Base-by-base conservation (phyloP, 2,113 vertebrate species). In the Myiozetetes cayanensis region DNA sequence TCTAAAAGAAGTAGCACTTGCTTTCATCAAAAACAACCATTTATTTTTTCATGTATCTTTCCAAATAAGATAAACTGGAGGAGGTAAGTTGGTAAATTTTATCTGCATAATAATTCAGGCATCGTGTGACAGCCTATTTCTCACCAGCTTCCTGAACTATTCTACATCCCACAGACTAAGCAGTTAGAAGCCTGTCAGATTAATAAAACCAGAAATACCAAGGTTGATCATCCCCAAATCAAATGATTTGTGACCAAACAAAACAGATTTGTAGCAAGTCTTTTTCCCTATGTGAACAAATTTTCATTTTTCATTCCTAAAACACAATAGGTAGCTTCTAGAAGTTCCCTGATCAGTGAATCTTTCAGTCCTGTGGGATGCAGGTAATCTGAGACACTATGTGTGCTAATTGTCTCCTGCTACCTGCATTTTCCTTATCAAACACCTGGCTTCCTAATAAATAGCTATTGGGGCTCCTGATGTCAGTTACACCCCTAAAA, bases 1-100 rank as follows among this genome's bases (percentile, higher is more conserved):
- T 94, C 65, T 87, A 94, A 81, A 58, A 52, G 83, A 85, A 92
- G 49, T 21, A 79, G 87, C 59, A 93, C 70, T 82, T 74, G 66
- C 81, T 52, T 84, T 81, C 88, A 88, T 91, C 95, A 79, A 75
- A 81, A 70, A 43, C 52, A 72, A 39, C 55, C 73, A 87, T 94
- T 89, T 89, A 74, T 91, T 95, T 93, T 93, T 82, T 58, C 70
- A 35, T 82, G 65, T 12, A 35, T 89, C 89, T 87, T 81, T 62
- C 70, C 81, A 81, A 95, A 91, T 1, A 78, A 49, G 77, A 91
- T 91, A 91, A 94, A 74, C 73, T 56, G 67, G 85, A 84, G 86
- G 79, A 94, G 47, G 59, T 18, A 84, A 43, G 65, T 90, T 84
- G 68, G 65, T 90, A 86, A 71, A 85, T 95, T 93, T 90, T 89